A percentile compares a stretch with the other conserved stretches of the same genome.
phyloP scores from a whole-genome alignment of 2,113 vertebrate genomes.

The Sander lucioperca region DNA sequence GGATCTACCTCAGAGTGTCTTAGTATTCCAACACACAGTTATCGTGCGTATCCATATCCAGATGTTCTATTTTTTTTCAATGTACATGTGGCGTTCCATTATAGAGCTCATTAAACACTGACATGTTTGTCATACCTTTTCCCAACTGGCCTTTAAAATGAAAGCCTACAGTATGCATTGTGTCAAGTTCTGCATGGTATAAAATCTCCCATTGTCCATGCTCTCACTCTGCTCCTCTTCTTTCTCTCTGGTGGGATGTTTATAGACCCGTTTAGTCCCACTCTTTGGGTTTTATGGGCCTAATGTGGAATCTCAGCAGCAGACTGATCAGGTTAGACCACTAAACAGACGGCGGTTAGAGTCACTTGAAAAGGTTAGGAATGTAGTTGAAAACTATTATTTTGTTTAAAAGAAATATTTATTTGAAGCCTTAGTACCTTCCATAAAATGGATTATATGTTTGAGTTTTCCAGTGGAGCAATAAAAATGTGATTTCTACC shows the following conservation, averaged over 20 bases:
- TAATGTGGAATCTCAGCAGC: not conserved
- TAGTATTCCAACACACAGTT: not conserved
- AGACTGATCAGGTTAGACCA: slow-evolving; percentile 1
- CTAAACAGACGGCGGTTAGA: not conserved
- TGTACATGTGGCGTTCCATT: slow-evolving; percentile 9
- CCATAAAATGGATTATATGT: too few species aligned
- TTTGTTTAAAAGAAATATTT: not conserved
- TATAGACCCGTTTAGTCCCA: slow-evolving; percentile 30
- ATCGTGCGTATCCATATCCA: not conserved
- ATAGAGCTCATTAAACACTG: slow-evolving; percentile 31
- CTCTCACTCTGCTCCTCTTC: not conserved
- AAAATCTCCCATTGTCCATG: not conserved
- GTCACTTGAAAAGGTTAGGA: not conserved
- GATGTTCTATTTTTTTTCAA: slow-evolving; percentile 41
- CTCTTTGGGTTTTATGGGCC: slow-evolving; percentile 1
- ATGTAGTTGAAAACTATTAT: not conserved
- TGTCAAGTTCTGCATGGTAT: not conserved
- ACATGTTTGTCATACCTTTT: slow-evolving; percentile 36
- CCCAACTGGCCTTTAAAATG: too few species aligned
- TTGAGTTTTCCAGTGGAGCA: too few species aligned
- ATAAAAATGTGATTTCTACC: too few species aligned
- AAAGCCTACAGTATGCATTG: slow-evolving; percentile 11
- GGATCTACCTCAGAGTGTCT: slow-evolving; percentile 16
- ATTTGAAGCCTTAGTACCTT: too few species aligned
- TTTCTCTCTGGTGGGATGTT: not conserved